Evolutionary conservation across 2,888 invertebrate species (phyloP).

Genomic region (Euplexia lucipara): DNA sequence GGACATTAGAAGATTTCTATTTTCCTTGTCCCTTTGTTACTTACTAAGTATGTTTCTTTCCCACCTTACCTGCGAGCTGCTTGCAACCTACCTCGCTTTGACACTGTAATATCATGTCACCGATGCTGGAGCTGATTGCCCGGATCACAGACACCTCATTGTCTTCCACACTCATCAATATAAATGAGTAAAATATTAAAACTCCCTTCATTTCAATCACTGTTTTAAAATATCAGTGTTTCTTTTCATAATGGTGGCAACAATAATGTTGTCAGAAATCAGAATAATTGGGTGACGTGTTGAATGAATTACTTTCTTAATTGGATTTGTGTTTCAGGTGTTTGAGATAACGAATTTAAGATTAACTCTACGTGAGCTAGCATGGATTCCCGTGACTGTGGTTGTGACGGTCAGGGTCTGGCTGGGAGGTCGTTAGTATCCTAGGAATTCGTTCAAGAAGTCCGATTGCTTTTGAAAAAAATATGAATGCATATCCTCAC

Average conservation of each 20-base stretch:
- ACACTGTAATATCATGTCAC: slow-evolving; percentile 44
- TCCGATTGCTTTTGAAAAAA: too few species aligned
- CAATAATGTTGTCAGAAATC: slow-evolving; percentile 11
- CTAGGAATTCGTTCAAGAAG: neutral
- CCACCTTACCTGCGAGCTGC: neutral
- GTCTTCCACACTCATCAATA: neutral
- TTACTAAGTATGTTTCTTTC: too few species aligned
- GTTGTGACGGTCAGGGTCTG: too few species aligned
- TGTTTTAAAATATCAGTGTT: neutral
- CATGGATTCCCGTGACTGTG: neutral
- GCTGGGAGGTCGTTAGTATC: neutral
- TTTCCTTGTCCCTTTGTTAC: too few species aligned
- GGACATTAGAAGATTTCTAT: too few species aligned
- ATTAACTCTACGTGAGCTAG: neutral
- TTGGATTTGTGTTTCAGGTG: slow-evolving; percentile 34
- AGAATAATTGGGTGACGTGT: slow-evolving; percentile 28
- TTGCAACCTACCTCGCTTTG: slow-evolving; percentile 37
- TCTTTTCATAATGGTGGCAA: neutral
- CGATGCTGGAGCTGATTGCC: slow-evolving; percentile 31
- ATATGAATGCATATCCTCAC: neutral
- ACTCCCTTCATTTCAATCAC: slow-evolving; percentile 4
- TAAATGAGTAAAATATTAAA: slow-evolving; percentile 25
- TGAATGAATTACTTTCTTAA: slow-evolving; percentile 46
- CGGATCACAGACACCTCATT: slow-evolving; percentile 34
- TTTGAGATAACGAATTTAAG: slow-evolving; percentile 1